Conservation (phyloP, 2,113 vertebrate genomes). For the Pimephales promelas region DNA sequence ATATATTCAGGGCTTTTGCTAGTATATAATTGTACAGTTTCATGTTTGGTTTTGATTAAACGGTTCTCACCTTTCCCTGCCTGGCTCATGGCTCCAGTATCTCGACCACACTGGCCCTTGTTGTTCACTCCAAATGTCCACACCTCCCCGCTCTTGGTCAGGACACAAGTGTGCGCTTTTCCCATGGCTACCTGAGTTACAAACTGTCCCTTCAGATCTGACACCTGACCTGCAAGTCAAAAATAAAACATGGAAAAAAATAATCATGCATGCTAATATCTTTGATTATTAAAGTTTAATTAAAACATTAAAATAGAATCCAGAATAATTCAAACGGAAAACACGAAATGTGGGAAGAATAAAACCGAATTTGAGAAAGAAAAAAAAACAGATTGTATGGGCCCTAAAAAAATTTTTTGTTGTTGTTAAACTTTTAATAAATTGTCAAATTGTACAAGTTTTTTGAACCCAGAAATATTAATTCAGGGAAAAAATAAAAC, state of each 20-base stretch:
- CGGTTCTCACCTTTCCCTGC: conserved; percentile 88
- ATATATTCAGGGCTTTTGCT: not conserved
- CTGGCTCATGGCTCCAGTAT: conserved; percentile 94
- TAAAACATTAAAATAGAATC: too few species aligned
- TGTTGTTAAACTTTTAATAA: too few species aligned
- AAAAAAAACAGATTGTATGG: too few species aligned
- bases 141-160: conserved; percentile 95
- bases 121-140: conserved; percentile 99
- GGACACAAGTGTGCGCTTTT: conserved; percentile 95
- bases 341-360: not conserved
- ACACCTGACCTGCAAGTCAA: conserved; percentile 85
- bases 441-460: too few species aligned
- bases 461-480: too few species aligned
- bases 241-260: too few species aligned
- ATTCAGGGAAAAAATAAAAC: not conserved
- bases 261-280: not conserved
- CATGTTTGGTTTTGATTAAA: not conserved
- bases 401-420: too few species aligned
- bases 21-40: not conserved
- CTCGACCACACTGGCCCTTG: conserved; percentile 97
- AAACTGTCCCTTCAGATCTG: conserved; percentile 95
- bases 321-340: too few species aligned
- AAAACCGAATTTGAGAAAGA: not conserved
- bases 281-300: not conserved
- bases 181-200: conserved; percentile 99